phyloP scores from a whole-genome alignment of 2,888 invertebrate genomes.

The Cantharis nigra region DNA sequence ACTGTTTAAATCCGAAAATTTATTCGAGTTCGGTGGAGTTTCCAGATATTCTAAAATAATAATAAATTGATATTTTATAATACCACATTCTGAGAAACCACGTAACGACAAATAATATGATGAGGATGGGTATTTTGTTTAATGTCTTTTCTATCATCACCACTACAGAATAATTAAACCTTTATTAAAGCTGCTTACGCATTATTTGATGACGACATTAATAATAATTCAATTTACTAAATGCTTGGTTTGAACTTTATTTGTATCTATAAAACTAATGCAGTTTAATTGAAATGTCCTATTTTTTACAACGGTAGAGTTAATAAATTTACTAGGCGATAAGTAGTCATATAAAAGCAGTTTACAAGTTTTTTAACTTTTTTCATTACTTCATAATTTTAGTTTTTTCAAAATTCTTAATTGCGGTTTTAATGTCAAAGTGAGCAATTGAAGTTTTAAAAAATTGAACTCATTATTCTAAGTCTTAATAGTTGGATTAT shows the following conservation, averaged over 20 bases:
- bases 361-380: not conserved
- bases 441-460: not conserved
- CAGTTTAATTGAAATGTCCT: not conserved
- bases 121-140: not conserved
- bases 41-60: too few species aligned
- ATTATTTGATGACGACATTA: not conserved
- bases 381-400: not conserved
- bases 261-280: slow-evolving; percentile 1
- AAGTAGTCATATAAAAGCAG: not conserved
- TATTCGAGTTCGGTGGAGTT: not conserved
- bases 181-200: not conserved
- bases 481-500: not conserved
- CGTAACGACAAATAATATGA: not conserved
- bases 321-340: not conserved
- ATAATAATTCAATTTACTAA: not conserved
- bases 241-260: not conserved
- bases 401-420: not conserved
- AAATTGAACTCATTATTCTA: not conserved
- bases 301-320: not conserved
- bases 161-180: not conserved
- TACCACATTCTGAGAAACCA: too few species aligned
- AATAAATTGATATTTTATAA: too few species aligned
- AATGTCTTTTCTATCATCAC: not conserved
- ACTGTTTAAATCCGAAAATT: not conserved
- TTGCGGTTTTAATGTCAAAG: not conserved